phyloP scores from a whole-genome alignment of 2,888 invertebrate species.

The Eilema depressum region DNA sequence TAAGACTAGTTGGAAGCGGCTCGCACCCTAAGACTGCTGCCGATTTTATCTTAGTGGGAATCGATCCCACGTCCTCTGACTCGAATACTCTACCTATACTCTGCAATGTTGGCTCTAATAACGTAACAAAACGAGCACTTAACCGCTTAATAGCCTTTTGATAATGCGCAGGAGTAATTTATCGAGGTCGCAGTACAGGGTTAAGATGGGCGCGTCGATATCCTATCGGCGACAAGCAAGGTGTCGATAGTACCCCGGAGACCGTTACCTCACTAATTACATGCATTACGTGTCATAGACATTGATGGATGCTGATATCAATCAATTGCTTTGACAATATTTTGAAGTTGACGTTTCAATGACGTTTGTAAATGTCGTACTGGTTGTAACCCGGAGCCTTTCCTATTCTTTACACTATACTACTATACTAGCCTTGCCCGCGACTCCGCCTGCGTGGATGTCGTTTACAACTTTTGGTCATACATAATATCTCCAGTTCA shows the following conservation, averaged over 20 bases:
- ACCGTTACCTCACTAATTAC: slow-evolving; percentile 64
- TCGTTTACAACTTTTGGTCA: too few species aligned
- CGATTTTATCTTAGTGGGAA: too few species aligned
- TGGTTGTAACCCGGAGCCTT: too few species aligned
- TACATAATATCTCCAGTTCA: too few species aligned
- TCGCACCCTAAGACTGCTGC: too few species aligned
- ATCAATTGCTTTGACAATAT: slow-evolving; percentile 1
- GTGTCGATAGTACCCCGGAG: slow-evolving; percentile 58
- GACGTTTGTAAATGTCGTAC: too few species aligned
- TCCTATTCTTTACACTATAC: too few species aligned
- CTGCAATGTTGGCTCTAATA: neutral
- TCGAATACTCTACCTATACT: neutral
- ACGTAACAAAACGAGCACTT: slow-evolving; percentile 17
- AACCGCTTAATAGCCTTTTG: slow-evolving; percentile 39
- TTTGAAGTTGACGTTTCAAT: neutral
- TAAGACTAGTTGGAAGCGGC: too few species aligned
- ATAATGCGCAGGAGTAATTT: slow-evolving; percentile 41
- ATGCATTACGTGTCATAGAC: slow-evolving; percentile 58
- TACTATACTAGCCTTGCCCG: too few species aligned
- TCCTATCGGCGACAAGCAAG: slow-evolving; percentile 58
- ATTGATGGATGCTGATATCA: slow-evolving; percentile 30
- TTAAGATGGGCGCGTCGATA: slow-evolving; percentile 59
- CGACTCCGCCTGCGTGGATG: too few species aligned
- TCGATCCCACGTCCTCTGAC: neutral
- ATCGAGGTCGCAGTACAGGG: slow-evolving; percentile 50